Evolutionary conservation across 2,888 invertebrate species (phyloP), one percentile per base, ranked within the genome.

Genomic region (Lacanobia oleracea): DNA sequence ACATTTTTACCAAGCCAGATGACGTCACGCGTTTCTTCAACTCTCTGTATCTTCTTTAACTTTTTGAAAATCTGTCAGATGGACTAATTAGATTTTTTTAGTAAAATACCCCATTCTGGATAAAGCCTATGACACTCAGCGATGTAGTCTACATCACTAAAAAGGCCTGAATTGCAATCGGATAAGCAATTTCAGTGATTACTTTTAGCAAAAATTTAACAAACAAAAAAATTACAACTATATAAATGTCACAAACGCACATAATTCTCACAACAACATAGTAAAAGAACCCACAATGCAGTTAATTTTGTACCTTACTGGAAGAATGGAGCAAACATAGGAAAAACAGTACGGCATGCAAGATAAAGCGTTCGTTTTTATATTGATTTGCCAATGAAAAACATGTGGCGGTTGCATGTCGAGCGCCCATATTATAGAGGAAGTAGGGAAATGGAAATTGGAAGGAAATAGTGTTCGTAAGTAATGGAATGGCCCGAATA

Each of bases 391-490:
- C 83, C 56, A 67, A 73, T 73, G 68, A 83, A 79, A 82, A 83
- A 67, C 66, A 72, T 60, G 75, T 64, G 40, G 68, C 59, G 83
- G 68, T 80, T 80, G 79, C 80, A 79, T 79, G 83, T 68, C 78
- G 37, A 63, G 67, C 48, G 37, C 45, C 45, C 71, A 27, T 67
- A 61, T 56, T 56, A 60, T 56, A 16, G 40, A 43, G 82, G 79
- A 73, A 79, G 62, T 50, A 43, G 43, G 83, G 68, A 69, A 80
- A 82, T 74, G 75, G 75, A 74, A 69, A 80, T 74, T 80, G 68
- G 66, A 67, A 80, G 83, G 83, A 83, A 80, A 83, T 74, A 83
- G 79, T 68, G 63, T 82, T 80, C 60, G 68, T 79, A 74, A 79
- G 79, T 80, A 80, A 83, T 83, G 79, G 65, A 65, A 76, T 45